Conservation (phyloP, 2,888 invertebrate species). For the Sminthurides aquaticus region DNA sequence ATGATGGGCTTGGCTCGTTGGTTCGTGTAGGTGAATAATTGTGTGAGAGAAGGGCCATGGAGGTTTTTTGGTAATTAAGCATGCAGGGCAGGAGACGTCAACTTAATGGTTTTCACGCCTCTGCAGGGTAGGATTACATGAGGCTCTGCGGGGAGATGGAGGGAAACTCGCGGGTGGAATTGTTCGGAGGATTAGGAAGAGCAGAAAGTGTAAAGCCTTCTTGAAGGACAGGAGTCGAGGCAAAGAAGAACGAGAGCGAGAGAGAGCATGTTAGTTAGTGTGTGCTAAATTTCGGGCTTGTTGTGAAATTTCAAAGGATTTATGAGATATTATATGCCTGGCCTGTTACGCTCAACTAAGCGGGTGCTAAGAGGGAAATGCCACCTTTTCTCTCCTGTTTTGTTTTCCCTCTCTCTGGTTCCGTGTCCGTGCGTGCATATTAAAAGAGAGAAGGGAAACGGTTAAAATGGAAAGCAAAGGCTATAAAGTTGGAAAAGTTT, state of each 20-base stretch:
- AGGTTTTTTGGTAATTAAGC: background rate
- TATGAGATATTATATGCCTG: no score
- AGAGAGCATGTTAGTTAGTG: no score
- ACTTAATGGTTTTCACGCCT: background rate
- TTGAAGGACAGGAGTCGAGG: no score
- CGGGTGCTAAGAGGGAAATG: background rate
- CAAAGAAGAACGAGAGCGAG: no score
- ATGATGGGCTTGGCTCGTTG: no score
- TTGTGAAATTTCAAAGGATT: background rate
- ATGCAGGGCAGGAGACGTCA: background rate
- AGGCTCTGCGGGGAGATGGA: background rate
- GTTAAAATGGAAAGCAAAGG: background rate
- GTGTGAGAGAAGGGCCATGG: background rate
- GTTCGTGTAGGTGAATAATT: background rate
- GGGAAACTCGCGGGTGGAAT: background rate
- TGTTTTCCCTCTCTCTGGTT: no score
- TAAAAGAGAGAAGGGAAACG: background rate
- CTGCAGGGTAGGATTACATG: background rate
- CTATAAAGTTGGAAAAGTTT: background rate
- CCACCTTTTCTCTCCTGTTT: no score
- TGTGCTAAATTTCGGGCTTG: no score
- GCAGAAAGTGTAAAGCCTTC: no score
- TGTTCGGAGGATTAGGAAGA: background rate
- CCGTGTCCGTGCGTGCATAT: no score
- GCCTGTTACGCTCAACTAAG: background rate